Base-by-base conservation (phyloP, 2,888 invertebrate genomes). In the Spilarctia lutea region DNA sequence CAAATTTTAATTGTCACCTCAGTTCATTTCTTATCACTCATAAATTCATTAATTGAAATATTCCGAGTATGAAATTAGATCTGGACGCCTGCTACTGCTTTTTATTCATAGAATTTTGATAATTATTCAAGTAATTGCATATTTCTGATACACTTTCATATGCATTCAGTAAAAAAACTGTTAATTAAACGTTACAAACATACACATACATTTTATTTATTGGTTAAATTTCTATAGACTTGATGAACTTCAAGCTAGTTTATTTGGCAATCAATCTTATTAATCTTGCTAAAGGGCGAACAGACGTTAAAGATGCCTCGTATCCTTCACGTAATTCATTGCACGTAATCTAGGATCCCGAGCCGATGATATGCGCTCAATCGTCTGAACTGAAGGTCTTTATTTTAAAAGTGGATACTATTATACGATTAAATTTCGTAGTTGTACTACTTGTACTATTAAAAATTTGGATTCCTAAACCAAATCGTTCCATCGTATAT, bases 251-350 rank as follows among this genome's bases (percentile, higher is more conserved):
- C 73, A 68, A 76, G 81, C 74, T 74, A 76, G 81, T 84, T 79
- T 82, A 83, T 82, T 74, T 68, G 75, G 83, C 75, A 84, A 83
- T 83, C 83, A 83, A 83, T 83, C 83, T 83, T 84, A 81, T 83
- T 83, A 83, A 83, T 83, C 84, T 77, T 72, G 70, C 63, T 71
- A 73, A 80, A 78, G 76, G 78, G 72, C 81, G 74, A 83, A 77
- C 79, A 83, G 81, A 81, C 84, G 76, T 84, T 83, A 81, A 76
- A 82, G 77, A 77, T 77, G 71, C 56, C 73, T 73, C 78, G 78
- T 76, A 76, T 68, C 74, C 77, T 76, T 73, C 83, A 81, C 81
- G 80, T 81, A 75, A 81, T 83, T 80, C 73, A 75, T 75, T 71
- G 68, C 81, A 79, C 81, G 78, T 84, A 81, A 83, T 83, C 76